Evolutionary conservation across 2,113 vertebrate genomes (phyloP).

Genomic region (Epinephelus lanceolatus): DNA sequence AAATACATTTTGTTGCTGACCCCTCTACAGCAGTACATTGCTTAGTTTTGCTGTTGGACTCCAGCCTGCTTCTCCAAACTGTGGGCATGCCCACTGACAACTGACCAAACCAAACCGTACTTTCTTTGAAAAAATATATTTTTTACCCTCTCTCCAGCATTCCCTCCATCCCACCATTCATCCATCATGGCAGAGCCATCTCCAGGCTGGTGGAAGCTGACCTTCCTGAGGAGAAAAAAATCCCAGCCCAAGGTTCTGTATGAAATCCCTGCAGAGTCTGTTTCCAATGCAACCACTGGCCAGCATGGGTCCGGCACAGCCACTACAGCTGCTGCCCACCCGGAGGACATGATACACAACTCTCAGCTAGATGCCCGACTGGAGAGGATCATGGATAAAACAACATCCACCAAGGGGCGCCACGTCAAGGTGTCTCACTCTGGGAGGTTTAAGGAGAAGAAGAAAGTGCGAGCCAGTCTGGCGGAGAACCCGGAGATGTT

Average conservation of each 20-base stretch:
- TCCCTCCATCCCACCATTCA: neutral
- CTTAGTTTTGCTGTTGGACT: too few relatives aligned
- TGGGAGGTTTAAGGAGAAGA: conserved; percentile 95
- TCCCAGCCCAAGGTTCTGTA: conserved; percentile 88
- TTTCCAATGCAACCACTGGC: conserved; percentile 60
- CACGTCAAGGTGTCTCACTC: conserved; percentile 95
- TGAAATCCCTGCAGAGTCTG: conserved; percentile 85
- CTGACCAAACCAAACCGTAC: too few relatives aligned
- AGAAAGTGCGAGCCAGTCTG: conserved; percentile 88
- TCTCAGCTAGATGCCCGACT: conserved; percentile 84
- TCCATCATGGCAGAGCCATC: conserved; percentile 82
- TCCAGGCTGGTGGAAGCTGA: conserved; percentile 92
- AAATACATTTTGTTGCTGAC: neutral
- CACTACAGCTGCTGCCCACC: neutral
- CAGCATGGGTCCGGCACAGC: neutral
- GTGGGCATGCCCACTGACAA: too few relatives aligned
- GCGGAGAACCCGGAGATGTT: conserved; percentile 88
- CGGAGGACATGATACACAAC: conserved; percentile 13
- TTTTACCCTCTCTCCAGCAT: neutral
- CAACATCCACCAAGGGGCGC: conserved; percentile 86
- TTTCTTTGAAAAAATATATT: too few relatives aligned
- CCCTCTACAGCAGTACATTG: too few relatives aligned
- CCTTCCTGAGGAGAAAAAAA: conserved; percentile 91
- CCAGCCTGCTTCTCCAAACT: too few relatives aligned
- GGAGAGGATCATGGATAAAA: conserved; percentile 94